These are phyloP conservation scores for Pristionchus exspectatus DNA, from an alignment of 2,888 invertebrate species.

Conservation along the genomic window DNA sequence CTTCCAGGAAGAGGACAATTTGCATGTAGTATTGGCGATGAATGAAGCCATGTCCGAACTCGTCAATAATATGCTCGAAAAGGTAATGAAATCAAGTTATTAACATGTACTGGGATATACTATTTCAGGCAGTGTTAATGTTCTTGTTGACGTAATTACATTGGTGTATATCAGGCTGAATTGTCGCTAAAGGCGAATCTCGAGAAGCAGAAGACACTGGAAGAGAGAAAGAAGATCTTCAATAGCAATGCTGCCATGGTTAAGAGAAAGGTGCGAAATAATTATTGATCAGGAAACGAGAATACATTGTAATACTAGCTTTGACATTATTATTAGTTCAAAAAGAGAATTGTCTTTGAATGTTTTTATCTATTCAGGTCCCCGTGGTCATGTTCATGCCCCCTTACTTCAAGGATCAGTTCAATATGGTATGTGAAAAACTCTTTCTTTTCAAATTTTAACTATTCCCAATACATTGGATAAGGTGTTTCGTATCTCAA, in stretches of 20 bases:
- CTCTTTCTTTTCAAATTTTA: not conserved
- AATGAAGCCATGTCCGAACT: slow-evolving; percentile 71
- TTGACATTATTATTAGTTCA: not conserved
- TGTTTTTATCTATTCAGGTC: not conserved
- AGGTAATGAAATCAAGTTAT: not conserved
- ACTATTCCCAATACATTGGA: too few species aligned
- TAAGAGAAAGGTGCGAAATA: slow-evolving; percentile 58
- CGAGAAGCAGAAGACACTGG: slow-evolving; percentile 58
- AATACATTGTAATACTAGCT: not conserved
- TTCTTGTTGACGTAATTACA: not conserved
- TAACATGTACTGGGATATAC: not conserved
- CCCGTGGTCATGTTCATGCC: slow-evolving; percentile 67
- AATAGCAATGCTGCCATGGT: slow-evolving; percentile 54
- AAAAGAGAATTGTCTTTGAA: not conserved
- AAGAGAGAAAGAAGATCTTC: slow-evolving; percentile 55
- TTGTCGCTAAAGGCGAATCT: slow-evolving; percentile 62
- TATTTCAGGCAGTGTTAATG: not conserved
- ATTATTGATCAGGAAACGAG: too few species aligned
- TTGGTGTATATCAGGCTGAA: slow-evolving; percentile 58
- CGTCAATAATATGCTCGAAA: slow-evolving; percentile 60
- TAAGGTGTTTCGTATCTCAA: too few species aligned
- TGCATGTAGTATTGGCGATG: slow-evolving; percentile 60
- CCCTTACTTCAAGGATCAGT: slow-evolving; percentile 74
- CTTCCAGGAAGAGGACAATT: slow-evolving; percentile 40
- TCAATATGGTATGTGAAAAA: slow-evolving; percentile 66